Percentiles rank a stretch among this genome's conserved stretches.
phyloP scores from a whole-genome alignment of 1,140 invertebrate genomes.

The Fopius arisanus region DNA sequence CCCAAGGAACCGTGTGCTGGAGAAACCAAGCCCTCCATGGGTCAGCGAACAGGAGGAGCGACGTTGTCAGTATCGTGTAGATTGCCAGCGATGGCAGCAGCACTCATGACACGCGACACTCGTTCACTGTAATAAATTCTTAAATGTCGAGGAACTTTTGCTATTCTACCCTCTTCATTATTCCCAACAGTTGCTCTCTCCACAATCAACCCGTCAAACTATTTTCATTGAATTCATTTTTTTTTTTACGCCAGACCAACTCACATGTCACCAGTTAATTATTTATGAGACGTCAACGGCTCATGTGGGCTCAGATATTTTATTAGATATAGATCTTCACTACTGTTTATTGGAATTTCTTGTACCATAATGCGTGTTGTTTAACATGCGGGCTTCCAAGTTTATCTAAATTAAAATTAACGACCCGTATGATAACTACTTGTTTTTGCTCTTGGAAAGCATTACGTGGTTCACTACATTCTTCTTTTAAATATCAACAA shows the following conservation, averaged over 20 bases:
- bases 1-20: neutral
- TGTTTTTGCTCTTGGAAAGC: neutral
- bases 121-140: constrained; percentile 33
- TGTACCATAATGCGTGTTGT: neutral
- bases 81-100: constrained; percentile 20
- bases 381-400: neutral
- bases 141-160: constrained; percentile 13
- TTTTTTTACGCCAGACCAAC: constrained; percentile 7
- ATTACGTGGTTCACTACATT: neutral
- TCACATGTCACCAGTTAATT: no score
- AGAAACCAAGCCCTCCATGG: constrained; percentile 12
- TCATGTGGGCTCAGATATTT: neutral
- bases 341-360: constrained; percentile 3
- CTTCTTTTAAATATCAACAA: neutral
- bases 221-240: neutral
- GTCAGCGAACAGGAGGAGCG: constrained; percentile 31
- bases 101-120: constrained; percentile 31
- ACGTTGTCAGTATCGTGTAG: constrained; percentile 32
- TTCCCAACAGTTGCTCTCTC: neutral
- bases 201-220: neutral
- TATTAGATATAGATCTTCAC: neutral
- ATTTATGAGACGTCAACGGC: no score
- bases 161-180: neutral
- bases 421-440: neutral
- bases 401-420: constrained; percentile 19